Evolutionary conservation across 1,140 invertebrate genomes (phyloP).

Genomic region (Trachymyrmex cornetzi): DNA sequence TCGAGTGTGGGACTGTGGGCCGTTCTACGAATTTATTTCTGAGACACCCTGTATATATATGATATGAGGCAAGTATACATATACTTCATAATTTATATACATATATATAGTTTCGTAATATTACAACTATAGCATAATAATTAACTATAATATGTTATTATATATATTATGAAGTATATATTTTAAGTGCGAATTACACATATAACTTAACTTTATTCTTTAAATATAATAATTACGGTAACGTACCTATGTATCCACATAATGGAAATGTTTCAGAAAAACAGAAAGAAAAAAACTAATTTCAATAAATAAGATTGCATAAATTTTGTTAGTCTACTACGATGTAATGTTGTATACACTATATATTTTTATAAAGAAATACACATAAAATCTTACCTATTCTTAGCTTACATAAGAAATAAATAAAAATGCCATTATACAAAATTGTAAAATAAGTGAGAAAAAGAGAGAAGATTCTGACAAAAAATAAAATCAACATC

Average conservation of each 20-base stretch:
- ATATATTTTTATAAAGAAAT: background rate
- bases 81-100: no score
- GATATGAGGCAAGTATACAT: no score
- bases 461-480: background rate
- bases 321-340: background rate
- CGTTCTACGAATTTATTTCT: no score
- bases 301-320: background rate
- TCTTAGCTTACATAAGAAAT: conserved; percentile 12
- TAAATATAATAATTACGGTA: conserved; percentile 14
- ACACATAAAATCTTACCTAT: conserved; percentile 17
- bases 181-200: no score
- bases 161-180: no score
- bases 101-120: no score
- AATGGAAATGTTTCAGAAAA: conserved; percentile 28
- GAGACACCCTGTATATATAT: no score
- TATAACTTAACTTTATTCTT: conserved; percentile 21
- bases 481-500: conserved; percentile 10
- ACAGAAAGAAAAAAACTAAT: background rate
- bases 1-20: no score
- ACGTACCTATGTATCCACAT: conserved; percentile 3
- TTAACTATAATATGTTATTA: no score
- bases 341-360: background rate
- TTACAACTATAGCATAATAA: no score
- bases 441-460: conserved; percentile 10
- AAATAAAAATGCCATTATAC: conserved; percentile 5